Evolutionary conservation across 2,797 vertebrate genomes (phyloP).

Genomic region (Merluccius polli): DNA sequence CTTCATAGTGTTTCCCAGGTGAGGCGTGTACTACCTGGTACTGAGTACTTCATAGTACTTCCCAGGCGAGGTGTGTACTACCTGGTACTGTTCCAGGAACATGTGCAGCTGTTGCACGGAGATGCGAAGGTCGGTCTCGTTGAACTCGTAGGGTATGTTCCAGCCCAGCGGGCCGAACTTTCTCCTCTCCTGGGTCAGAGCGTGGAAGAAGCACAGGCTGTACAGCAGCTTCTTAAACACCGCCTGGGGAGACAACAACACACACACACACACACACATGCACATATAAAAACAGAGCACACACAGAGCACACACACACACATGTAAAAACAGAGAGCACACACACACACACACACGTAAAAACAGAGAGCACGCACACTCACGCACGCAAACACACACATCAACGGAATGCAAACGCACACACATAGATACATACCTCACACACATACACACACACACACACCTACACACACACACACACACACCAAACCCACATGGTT

Average conservation of each 20-base stretch:
- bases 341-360: neutral
- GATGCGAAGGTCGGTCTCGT: constrained; percentile 85
- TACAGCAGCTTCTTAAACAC: constrained; percentile 86
- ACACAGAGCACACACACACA: constrained; percentile 6
- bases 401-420: neutral
- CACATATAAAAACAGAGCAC: constrained; percentile 16
- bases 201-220: constrained; percentile 88
- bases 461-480: constrained; percentile 49
- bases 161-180: constrained; percentile 89
- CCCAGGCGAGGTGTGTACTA: constrained; percentile 31
- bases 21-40: constrained; percentile 71
- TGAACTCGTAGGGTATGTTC: constrained; percentile 91
- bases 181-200: constrained; percentile 81
- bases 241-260: constrained; percentile 54
- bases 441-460: constrained; percentile 1
- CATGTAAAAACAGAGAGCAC: constrained; percentile 16
- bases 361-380: constrained; percentile 4
- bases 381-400: constrained; percentile 7
- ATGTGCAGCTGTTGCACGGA: constrained; percentile 86
- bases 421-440: constrained; percentile 21
- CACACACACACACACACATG: constrained; percentile 8
- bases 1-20: no score
- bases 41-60: constrained; percentile 44
- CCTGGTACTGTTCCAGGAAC: constrained; percentile 87
- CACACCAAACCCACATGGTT: neutral